Evolutionary conservation across 2,888 invertebrate genomes (phyloP), one percentile per base, ranked within the genome.

Genomic region (Megastigmus dorsalis): DNA sequence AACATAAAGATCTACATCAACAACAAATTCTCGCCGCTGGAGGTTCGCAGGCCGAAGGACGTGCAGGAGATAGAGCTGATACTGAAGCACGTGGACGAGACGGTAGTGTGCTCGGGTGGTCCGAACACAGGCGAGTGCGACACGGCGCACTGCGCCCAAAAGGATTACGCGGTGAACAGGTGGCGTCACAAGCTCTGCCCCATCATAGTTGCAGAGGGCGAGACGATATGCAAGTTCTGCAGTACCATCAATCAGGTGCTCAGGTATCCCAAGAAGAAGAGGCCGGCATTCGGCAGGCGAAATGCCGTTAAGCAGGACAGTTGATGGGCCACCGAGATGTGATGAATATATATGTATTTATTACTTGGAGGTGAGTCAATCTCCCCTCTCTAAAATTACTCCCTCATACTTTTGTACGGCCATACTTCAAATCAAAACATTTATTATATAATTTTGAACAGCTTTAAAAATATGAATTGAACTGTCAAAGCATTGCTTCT

Each of bases 171-270:
- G 10, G 76, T 76, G 0, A 57, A 41, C 3, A 59, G 65, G 3
- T 76, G 76, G 76, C 26, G 76, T 10, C 76, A 76, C 18, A 76
- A 76, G 36, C 60, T 73, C 9, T 76, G 76, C 38, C 76, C 76
- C 0, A 73, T 76, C 5, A 33, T 73, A 2, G 28, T 73, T 0
- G 15, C 20, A 0, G 4, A 43, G 1, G 38, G 30, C 2, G 76
- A 73, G 45, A 68, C 43, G 0, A 59, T 65, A 15, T 76, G 76
- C 38, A 72, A 73, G 30, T 76, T 73, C 13, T 76, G 76, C n/a
- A 30, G 36, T 3, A 69, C 72, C 0, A 73, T 76, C 2, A 72
- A 76, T 20, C 63, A 69, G 30, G 65, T 72, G 13, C 28, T 65
- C 10, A 68, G 69, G 60, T 76, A 76, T 33, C 76, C 76, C 0